Percentiles rank a stretch among this genome's conserved stretches.
Conservation (phyloP, 2,888 invertebrate species). For the Gnatocerus cornutus region DNA sequence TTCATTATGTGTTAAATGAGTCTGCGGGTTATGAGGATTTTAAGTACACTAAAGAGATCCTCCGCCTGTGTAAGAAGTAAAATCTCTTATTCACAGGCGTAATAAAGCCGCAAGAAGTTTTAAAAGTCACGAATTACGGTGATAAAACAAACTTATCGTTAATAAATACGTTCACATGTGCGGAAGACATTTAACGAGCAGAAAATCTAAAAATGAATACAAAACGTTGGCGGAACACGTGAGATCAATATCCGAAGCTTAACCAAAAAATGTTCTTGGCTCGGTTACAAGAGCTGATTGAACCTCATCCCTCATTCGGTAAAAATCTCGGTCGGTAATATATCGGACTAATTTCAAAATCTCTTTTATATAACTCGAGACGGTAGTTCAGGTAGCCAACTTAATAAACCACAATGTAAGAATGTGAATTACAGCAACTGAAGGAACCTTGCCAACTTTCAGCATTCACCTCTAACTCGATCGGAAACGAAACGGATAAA, state of each 20-base stretch:
- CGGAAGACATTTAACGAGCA: too few species aligned
- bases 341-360: slow-evolving; percentile 18
- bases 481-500: slow-evolving; percentile 45
- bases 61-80: slow-evolving; percentile 1
- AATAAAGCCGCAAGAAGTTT: slow-evolving; percentile 13
- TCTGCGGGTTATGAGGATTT: slow-evolving; percentile 2
- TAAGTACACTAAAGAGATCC: slow-evolving; percentile 7
- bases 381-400: slow-evolving; percentile 44
- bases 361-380: slow-evolving; percentile 15
- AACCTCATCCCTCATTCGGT: slow-evolving; percentile 16
- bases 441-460: slow-evolving; percentile 47
- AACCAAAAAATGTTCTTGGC: slow-evolving; percentile 23
- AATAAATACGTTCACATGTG: slow-evolving; percentile 15
- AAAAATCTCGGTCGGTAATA: slow-evolving; percentile 1
- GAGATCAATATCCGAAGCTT: slow-evolving; percentile 6
- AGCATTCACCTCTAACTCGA: slow-evolving; percentile 37
- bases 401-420: slow-evolving; percentile 45
- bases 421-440: slow-evolving; percentile 13
- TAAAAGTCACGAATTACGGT: slow-evolving; percentile 8
- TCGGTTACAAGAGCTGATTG: slow-evolving; percentile 36
- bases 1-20: slow-evolving; percentile 16
- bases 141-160: slow-evolving; percentile 29
- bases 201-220: too few species aligned
- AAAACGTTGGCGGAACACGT: too few species aligned
- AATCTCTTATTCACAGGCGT: slow-evolving; percentile 16